Percentiles rank a stretch among this genome's conserved stretches.
phyloP scores from a whole-genome alignment of 2,113 vertebrate genomes.

The Pluvianellus socialis region DNA sequence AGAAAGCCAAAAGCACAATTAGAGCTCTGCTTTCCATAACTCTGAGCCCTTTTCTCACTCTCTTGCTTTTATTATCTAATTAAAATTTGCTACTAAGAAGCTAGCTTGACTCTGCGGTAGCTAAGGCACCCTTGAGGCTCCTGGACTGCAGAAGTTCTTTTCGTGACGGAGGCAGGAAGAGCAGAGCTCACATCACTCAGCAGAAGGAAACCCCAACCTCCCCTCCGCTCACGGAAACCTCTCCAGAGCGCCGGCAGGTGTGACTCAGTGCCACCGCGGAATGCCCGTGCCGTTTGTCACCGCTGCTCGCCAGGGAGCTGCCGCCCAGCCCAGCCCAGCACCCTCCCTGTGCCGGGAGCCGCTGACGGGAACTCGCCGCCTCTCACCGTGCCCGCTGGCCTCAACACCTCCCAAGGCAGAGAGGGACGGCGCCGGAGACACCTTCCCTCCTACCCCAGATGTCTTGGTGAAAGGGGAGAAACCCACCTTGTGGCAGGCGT shows the following conservation, averaged over 20 bases:
- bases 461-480: not conserved
- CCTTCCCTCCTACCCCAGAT: fast-evolving
- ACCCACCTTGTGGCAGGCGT: not conserved
- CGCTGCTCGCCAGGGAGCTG: not conserved
- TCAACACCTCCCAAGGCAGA: not conserved
- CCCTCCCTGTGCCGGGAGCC: not conserved
- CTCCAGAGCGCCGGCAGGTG: not conserved
- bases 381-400: not conserved
- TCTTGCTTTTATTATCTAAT: not conserved
- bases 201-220: not conserved
- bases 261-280: not conserved
- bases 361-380: fast-evolving
- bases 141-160: not conserved
- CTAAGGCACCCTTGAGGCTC: no score
- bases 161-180: fast-evolving
- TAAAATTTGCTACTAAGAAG: not conserved
- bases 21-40: not conserved
- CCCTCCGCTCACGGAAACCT: not conserved
- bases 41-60: no score
- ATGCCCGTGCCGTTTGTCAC: fast-evolving
- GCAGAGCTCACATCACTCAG: not conserved
- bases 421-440: not conserved
- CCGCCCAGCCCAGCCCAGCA: not conserved
- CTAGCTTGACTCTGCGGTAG: not conserved
- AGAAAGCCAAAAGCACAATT: not conserved